Conservation (phyloP, 2,113 vertebrate genomes). For the Cisticola juncidis region DNA sequence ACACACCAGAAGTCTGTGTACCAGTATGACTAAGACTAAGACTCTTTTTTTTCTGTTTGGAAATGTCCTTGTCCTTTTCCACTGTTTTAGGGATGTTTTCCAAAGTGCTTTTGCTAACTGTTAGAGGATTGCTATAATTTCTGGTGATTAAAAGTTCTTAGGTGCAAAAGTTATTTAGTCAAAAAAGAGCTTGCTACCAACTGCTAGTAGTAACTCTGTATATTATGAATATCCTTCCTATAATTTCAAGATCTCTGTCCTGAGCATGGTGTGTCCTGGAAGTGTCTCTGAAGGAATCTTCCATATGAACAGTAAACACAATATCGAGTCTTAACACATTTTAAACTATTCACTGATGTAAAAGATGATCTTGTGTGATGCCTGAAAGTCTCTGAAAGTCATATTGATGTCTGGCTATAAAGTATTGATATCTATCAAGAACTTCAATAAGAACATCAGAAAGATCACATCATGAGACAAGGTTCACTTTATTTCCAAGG, state of each 20-base stretch:
- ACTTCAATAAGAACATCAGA: conserved; percentile 13
- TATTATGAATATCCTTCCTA: neutral
- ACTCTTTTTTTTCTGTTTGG: neutral
- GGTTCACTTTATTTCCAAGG: conserved; percentile 5
- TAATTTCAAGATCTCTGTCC: neutral
- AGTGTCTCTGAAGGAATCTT: neutral
- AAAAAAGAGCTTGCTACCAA: neutral
- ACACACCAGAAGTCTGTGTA: neutral
- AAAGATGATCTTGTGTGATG: neutral
- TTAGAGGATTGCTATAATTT: neutral
- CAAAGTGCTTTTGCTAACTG: neutral
- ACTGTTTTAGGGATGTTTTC: neutral
- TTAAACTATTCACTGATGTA: neutral
- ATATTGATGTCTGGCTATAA: conserved; percentile 32
- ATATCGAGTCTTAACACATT: conserved; percentile 19
- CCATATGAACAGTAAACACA: neutral
- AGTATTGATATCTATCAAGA: conserved; percentile 29
- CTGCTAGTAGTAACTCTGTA: neutral
- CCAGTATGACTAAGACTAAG: neutral
- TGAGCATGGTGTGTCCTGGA: neutral
- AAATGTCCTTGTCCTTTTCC: neutral
- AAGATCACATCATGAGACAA: conserved; percentile 1
- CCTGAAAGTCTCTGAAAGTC: conserved; percentile 5
- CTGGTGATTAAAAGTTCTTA: neutral
- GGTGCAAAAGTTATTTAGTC: neutral